Base-by-base conservation (phyloP, 2,888 invertebrate genomes). In the Brenthis hecate region DNA sequence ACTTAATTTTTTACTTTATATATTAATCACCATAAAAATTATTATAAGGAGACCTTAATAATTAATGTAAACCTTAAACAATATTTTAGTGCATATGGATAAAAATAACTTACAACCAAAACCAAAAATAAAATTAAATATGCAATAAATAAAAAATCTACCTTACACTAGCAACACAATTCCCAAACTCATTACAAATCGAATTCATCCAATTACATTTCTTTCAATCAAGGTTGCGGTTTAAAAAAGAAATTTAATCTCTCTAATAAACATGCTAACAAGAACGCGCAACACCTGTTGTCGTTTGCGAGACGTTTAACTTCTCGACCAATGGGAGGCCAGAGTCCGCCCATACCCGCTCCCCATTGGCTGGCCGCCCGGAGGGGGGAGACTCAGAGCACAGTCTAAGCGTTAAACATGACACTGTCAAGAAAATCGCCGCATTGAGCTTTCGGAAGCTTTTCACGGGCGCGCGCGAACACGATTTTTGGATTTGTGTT, bases 211-310 rank as follows among this genome's bases (percentile, higher is more conserved):
- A 82, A 85, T 85, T 83, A 82, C 85, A 82, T 81, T 84, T 83
- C 81, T 82, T 83, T 81, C 75, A 75, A 74, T 82, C 83, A 80
- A 86, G 87, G 86, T 86, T 85, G 87, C 83, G 86, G 87, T 80
- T 85, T 81, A 86, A 89, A 90, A 90, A 91, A 88, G 83, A 86
- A 88, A 90, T 88, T 88, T 89, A 89, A 92, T 92, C 91, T 86
- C 79, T 83, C 91, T 92, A 91, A 92, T 92, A 92, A 91, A 91
- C 90, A 92, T 88, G 91, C 91, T 91, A 90, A 91, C 89, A 92
- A 86, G 87, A 87, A 86, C 86, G 83, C 85, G 82, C 80, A 83
- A 85, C 88, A 93, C 93, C 94, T 94, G 86, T 95, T 94, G 83
- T 94, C 88, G 68, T 91, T 84, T 85, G 80, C 85, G 89, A 84